Conservation (phyloP, 2,113 vertebrate species). For the Phyllopteryx taeniolatus region DNA sequence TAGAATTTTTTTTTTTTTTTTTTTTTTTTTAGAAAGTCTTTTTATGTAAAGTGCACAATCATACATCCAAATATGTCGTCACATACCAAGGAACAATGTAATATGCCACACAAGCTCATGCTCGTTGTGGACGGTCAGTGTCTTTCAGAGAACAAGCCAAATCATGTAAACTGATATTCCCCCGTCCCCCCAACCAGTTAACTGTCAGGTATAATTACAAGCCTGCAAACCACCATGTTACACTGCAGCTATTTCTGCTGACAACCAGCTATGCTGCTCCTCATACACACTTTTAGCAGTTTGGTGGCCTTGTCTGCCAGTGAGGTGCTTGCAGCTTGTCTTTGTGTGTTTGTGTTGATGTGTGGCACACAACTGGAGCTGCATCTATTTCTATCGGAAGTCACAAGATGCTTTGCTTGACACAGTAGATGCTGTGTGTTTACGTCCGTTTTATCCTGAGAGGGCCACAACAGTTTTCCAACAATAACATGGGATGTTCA, state of each 20-base stretch:
- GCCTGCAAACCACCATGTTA: slow-evolving; percentile 38
- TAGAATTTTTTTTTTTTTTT: background rate
- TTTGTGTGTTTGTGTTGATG: slow-evolving; percentile 4
- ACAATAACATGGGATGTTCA: slow-evolving; percentile 4
- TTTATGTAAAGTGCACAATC: slow-evolving; percentile 21
- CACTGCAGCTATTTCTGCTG: slow-evolving; percentile 48
- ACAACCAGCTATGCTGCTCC: slow-evolving; percentile 41
- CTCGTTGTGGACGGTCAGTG: background rate
- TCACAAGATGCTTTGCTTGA: slow-evolving; percentile 36
- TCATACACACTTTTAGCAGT: slow-evolving; percentile 23
- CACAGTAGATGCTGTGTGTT: slow-evolving; percentile 30
- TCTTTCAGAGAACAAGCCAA: background rate
- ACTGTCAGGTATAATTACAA: slow-evolving; percentile 46
- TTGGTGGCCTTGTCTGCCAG: slow-evolving; percentile 9
- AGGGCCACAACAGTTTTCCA: slow-evolving; percentile 4
- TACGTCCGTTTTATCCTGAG: slow-evolving; percentile 36
- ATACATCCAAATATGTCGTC: slow-evolving; percentile 15
- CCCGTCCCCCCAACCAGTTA: background rate
- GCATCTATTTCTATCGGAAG: slow-evolving; percentile 57
- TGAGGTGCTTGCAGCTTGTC: slow-evolving; percentile 4
- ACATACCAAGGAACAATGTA: slow-evolving; percentile 51
- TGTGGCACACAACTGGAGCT: slow-evolving; percentile 43
- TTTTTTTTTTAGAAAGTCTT: slow-evolving; percentile 7
- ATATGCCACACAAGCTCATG: slow-evolving; percentile 16
- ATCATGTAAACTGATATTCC: background rate